Percentiles rank a stretch among this genome's conserved stretches.
Conservation (phyloP, 2,113 vertebrate species). For the Amphilophus citrinellus region DNA sequence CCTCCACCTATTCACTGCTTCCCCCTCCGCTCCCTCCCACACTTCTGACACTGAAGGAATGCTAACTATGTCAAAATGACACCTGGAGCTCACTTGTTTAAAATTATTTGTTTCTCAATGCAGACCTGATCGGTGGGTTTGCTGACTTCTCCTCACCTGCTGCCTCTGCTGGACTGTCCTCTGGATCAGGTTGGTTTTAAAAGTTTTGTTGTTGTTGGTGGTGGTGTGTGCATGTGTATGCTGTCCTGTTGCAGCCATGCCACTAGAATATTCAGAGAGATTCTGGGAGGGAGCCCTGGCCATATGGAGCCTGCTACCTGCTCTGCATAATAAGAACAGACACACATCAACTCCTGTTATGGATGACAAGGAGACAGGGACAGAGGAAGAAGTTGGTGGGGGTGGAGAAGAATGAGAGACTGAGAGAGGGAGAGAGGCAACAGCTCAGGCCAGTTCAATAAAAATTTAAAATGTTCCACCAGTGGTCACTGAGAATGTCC, state of each 20-base stretch:
- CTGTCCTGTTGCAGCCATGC: conserved; percentile 76
- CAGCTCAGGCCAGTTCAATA: conserved; percentile 52
- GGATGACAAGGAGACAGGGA: conserved; percentile 83
- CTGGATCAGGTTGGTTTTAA: conserved; percentile 83
- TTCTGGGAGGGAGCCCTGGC: conserved; percentile 77
- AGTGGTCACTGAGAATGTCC: conserved; percentile 56
- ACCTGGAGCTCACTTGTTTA: conserved; percentile 62
- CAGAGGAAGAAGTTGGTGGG: conserved; percentile 61
- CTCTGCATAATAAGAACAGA: conserved; percentile 91
- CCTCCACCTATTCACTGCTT: conserved; percentile 85
- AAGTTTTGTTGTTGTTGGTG: conserved; percentile 12
- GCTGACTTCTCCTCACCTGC: conserved; percentile 90
- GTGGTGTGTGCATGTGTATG: conserved; percentile 54
- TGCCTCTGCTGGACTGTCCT: conserved; percentile 84
- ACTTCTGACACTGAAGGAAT: conserved; percentile 73
- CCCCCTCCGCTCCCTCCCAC: conserved; percentile 82
- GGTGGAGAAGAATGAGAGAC: conserved; percentile 46
- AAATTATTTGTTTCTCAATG: conserved; percentile 55
- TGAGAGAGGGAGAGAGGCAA: conserved; percentile 49
- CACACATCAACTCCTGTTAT: conserved; percentile 88
- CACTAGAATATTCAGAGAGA: conserved; percentile 88
- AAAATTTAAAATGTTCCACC: conserved; percentile 68
- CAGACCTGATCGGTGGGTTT: conserved; percentile 92
- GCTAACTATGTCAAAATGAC: conserved; percentile 67
- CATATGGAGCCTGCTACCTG: conserved; percentile 90